Base-by-base conservation (phyloP, 2,797 vertebrate species). In the Protosalanx chinensis region DNA sequence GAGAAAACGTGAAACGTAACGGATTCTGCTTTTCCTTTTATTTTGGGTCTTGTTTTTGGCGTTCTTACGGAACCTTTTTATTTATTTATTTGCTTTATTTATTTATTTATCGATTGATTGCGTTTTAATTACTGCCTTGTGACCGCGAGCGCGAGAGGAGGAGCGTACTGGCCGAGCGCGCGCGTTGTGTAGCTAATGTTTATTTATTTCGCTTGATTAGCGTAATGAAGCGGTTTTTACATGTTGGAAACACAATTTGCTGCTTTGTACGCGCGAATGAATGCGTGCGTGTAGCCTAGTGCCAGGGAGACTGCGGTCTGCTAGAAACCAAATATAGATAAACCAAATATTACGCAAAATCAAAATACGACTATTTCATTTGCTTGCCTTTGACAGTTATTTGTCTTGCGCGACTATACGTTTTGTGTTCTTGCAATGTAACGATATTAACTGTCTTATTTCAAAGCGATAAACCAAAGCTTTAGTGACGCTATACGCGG, bases 101-200 rank as follows among this genome's bases (percentile, higher is more conserved):
- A 58, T 69, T 86, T 88, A 76, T 82, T 6, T 89, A 93, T 93
- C 91, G 91, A 94, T 93, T 93, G 93, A 93, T 93, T 92, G 91
- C 90, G 91, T 92, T 92, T 93, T 94, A 93, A 94, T 93, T 93
- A 93, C 86, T 86, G 88, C 87, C 89, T 88, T 88, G 89, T 92
- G 91, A 89, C 90, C 88, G 87, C 66, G 88, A 53, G 88, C 85
- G 87, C 84, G 86, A 88, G 88, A 89, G 93, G 93, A 89, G 92
- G 91, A 89, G 90, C 90, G 86, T 91, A 69, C 80, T 71, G 86
- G 79, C 75, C 62, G 62, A 61, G 59, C 56, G 75, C 72, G 71
- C 81, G 73, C 75, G 69, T 79, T 81, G 78, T 76, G 78, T 76
- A 83, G 84, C 79, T 81, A 79, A 85, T 88, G 79, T 87, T 88